Evolutionary conservation across 1,140 invertebrate species (phyloP), one percentile per base, ranked within the genome.

Genomic region (Aphidius gifuensis): DNA sequence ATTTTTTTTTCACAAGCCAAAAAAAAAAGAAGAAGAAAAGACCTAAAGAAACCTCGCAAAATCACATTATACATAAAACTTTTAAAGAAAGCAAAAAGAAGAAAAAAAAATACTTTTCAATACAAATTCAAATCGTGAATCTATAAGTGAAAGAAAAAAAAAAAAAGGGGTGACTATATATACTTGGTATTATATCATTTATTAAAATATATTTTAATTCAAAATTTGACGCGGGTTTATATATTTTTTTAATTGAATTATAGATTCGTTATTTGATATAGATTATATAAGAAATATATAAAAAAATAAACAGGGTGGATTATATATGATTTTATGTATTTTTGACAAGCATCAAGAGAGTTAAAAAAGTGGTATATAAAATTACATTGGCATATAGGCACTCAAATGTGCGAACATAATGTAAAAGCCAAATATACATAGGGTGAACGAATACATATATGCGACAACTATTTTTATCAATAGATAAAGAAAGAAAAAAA

Each of bases 371-470:
- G 38, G 49, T 48, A 50, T 47, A 60, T 61, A 61, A 60, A 32
- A 59, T 64, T 57, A 48, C 58, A 60, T 49, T 53, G 23, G 43
- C 16, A 32, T 3, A 55, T 55, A 43, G 44, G 50, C 58, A 47
- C 54, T 64, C 53, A 42, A 55, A 55, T 55, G 39, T 64, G 58
- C 55, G 54, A 43, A 48, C 42, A 47, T 51, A 54, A 64, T 60
- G 60, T 60, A 60, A 64, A 64, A 64, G 51, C 62, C 62, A 54
- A 54, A 45, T 50, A 48, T 40, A 16, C 16, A 11, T 23, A 51
- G 54, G 49, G 32, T 32, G 49, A 64, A 55, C 50, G 50, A 56
- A 48, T 54, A 47, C 55, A 55, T 60, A 60, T 55, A 55, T 55
- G 43, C n/a, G 16, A 16, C 16, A 16, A 16, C 16, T 42, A 55